Conservation (phyloP, 1,140 invertebrate genomes). For the Mesaphorura yosii region DNA sequence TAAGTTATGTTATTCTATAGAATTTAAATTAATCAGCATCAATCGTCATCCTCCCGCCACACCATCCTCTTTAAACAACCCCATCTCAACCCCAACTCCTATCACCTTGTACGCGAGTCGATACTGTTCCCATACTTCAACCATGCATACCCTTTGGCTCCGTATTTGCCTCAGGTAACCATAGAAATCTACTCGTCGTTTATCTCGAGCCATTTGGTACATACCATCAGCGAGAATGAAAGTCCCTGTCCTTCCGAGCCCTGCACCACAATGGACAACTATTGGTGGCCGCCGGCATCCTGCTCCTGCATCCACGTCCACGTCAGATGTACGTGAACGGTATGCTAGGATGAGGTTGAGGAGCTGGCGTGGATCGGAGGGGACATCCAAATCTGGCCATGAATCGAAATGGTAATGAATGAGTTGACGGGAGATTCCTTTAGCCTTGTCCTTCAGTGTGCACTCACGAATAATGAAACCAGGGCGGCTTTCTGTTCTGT, state of each 20-base stretch:
- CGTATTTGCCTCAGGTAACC: neutral
- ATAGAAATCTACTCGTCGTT: neutral
- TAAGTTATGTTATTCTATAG: no score
- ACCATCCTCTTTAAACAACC: no score
- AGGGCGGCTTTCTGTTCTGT: neutral
- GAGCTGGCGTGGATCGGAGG: neutral
- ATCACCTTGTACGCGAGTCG: neutral
- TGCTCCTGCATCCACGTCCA: neutral
- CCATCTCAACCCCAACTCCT: no score
- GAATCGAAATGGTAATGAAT: slow-evolving; percentile 1
- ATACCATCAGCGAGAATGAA: neutral
- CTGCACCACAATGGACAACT: neutral
- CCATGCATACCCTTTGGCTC: neutral
- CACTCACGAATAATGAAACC: neutral
- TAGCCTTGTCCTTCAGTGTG: neutral
- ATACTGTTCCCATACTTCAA: neutral
- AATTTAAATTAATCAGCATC: no score
- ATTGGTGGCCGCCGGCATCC: no score
- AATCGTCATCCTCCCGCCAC: no score
- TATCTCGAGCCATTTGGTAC: neutral
- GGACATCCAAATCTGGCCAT: slow-evolving; percentile 5
- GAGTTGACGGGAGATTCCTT: neutral
- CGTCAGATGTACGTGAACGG: neutral
- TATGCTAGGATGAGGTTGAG: neutral
- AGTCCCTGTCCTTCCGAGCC: neutral